Base-by-base conservation (phyloP, 2,113 vertebrate species). In the Nycticebus coucang region DNA sequence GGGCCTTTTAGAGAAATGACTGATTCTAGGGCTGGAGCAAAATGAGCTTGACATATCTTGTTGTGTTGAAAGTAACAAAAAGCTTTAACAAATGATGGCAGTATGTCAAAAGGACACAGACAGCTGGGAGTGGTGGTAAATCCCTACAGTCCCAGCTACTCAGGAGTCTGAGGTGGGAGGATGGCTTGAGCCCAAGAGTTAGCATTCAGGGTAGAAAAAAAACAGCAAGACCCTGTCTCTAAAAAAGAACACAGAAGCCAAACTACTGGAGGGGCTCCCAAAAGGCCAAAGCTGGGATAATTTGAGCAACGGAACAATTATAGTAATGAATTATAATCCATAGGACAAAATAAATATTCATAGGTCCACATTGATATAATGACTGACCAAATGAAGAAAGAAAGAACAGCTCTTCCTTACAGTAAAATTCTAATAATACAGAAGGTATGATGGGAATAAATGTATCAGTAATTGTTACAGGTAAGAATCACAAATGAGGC, bases 381-480 rank as follows among this genome's bases (percentile, higher is more conserved):
- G 78, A 72, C 13, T 84, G 45, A 87, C 83, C 71, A 88, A 82
- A 64, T 72, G 33, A 68, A 41, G 14, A 35, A 85, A 74, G n/a
- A 87, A 81, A 35, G 28, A 83, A 92, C 6, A 79, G 62, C 41
- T 91, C 5, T 87, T 87, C 30, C n/a, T 80, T 87, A 78, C 2
- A 71, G 30, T 17, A 83, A 37, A 78, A 93, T 71, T 95, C 35
- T n/a, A 89, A 88, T 69, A 68, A 74, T n/a, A 24, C 62, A 79
- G 35, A 79, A 89, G 64, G 12, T 87, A 69, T 87, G 22, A 77
- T 45, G 28, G 35, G 83, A 90, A 83, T 74, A 79, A 87, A 79
- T 45, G 18, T 2, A 45, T 77, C 28, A 91, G 66, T 69, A 75
- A 93, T 2, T 55, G 15, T 15, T 87, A 37, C 14, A 79, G 57